These are phyloP conservation scores for Drosophila emarginata DNA, from an alignment of 2,888 invertebrate genomes.

Conservation along the genomic window DNA sequence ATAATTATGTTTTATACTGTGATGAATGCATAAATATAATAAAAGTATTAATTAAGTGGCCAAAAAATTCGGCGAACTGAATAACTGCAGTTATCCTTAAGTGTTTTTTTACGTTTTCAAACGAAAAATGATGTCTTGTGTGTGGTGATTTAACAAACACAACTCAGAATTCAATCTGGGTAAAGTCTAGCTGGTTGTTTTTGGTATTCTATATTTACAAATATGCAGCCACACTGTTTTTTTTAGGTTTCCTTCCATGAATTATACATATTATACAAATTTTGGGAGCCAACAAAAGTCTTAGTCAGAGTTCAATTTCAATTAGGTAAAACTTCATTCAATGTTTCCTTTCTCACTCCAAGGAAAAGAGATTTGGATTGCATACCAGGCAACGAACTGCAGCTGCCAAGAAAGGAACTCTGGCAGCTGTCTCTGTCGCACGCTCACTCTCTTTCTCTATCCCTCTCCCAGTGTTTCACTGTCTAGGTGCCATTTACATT, in stretches of 20 bases:
- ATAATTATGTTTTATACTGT: too few species aligned
- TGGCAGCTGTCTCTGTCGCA: neutral
- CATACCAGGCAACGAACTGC: neutral
- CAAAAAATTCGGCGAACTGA: too few species aligned
- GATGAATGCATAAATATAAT: too few species aligned
- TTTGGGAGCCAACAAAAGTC: neutral
- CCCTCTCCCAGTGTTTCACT: neutral
- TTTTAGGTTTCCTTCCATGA: neutral
- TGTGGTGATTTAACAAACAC: too few species aligned
- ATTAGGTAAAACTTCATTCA: slow-evolving; percentile 16
- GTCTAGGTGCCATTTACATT: slow-evolving; percentile 36
- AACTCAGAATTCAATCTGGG: too few species aligned
- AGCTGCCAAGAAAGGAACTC: slow-evolving; percentile 12
- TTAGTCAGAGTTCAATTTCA: slow-evolving; percentile 16
- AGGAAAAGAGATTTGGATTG: neutral
- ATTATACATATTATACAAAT: neutral
- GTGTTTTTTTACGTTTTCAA: too few species aligned
- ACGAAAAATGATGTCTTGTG: too few species aligned
- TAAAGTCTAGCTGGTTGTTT: neutral
- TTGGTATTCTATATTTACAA: neutral
- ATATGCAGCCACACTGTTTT: neutral
- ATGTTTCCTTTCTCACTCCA: slow-evolving; percentile 2
- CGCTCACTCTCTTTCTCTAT: neutral
- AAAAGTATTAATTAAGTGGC: too few species aligned
- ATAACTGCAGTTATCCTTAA: too few species aligned